Evolutionary conservation across 2,888 invertebrate genomes (phyloP), one percentile per base, ranked within the genome.

Genomic region (Volucella inflata): DNA sequence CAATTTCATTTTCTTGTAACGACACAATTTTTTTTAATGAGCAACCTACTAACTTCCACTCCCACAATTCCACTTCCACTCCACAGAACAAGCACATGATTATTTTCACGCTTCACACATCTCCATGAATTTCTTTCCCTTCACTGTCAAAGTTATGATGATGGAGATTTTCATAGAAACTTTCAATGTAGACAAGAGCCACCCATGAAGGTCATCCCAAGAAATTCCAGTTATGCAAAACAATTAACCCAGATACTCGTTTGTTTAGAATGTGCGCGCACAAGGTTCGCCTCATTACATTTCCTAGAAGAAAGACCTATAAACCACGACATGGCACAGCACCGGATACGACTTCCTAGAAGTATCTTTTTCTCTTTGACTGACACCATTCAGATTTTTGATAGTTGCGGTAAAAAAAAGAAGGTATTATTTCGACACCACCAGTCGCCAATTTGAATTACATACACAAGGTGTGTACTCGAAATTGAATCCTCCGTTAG

Each of bases 201-300:
- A 60, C 60, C 60, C 60, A 60, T 60, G 44, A 60, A 60, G 60
- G 44, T 60, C 42, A 46, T 44, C n/a, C 30, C 9, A 46, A 21
- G n/a, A 60, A 60, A 16, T 60, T 60, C 60, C 60, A 60, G 42
- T 60, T 60, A 44, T 38, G 44, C 60, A 60, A 60, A 60, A 30
- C 60, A 60, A 60, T 60, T 60, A 60, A 60, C 60, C 60, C 44
- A 60, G 46, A 60, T 60, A 16, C 60, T n/a, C 9, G 6, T n/a
- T 60, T 42, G 44, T 42, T 40, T 48, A 3, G 21, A 21, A 21
- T 21, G n/a, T 60, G 60, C 21, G 60, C 42, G 30, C 60, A 60
- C 44, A 46, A 30, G 21, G 60, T 46, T 60, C 14, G 46, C 60
- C 60, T 60, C 44, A 59, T 59, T 59, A 40, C 57, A 14, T 42